Evolutionary conservation across 2,113 vertebrate genomes (phyloP).

Genomic region (Thamnophis sirtalis): DNA sequence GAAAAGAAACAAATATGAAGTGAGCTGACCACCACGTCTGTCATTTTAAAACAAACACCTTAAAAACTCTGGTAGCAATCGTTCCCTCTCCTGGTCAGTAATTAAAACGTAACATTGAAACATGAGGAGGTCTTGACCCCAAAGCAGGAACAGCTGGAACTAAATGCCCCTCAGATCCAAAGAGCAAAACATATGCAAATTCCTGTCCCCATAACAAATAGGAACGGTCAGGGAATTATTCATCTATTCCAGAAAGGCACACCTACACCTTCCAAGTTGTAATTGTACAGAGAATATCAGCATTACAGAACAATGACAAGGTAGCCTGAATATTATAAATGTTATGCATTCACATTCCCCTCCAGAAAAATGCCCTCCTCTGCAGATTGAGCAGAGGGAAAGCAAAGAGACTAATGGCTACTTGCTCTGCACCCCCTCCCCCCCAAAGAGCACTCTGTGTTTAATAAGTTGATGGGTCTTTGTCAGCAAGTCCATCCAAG

Average conservation of each 20-base stretch:
- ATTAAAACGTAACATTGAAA: background rate
- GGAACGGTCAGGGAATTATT: background rate
- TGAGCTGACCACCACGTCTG: background rate
- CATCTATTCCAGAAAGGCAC: background rate
- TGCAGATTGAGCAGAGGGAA: background rate
- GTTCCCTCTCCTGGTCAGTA: background rate
- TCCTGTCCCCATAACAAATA: background rate
- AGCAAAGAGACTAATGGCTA: background rate
- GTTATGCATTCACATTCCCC: background rate
- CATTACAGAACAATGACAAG: background rate
- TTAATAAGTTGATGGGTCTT: background rate
- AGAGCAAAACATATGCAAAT: background rate
- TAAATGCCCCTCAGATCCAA: background rate
- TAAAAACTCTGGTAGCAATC: background rate
- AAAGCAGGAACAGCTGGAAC: background rate
- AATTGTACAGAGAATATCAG: background rate
- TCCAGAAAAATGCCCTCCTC: background rate
- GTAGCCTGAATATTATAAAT: background rate
- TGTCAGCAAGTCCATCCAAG: background rate
- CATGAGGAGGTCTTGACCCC: background rate
- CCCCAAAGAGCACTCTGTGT: background rate
- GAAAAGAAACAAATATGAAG: background rate
- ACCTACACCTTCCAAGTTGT: background rate
- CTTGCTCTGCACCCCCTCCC: background rate
- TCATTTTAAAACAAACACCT: background rate